Conservation (phyloP, 2,797 vertebrate genomes). For the Manis javanica region DNA sequence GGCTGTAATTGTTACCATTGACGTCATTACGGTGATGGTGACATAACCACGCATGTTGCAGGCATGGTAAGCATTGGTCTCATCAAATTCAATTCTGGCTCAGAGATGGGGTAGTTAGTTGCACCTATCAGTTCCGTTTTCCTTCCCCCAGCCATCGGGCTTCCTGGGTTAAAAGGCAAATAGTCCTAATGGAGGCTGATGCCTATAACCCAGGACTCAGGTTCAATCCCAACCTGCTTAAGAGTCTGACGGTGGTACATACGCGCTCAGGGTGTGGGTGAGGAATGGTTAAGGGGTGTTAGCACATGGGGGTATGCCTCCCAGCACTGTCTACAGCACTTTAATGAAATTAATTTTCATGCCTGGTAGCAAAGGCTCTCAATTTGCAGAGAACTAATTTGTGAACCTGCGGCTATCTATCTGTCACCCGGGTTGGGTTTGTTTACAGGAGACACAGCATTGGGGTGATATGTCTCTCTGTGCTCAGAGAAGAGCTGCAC, state of each 20-base stretch:
- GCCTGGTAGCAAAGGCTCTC: not conserved
- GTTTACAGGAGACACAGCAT: not conserved
- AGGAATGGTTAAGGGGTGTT: not conserved
- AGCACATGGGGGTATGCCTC: not conserved
- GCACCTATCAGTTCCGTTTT: not conserved
- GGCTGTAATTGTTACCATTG: not conserved
- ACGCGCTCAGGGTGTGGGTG: not conserved
- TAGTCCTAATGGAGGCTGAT: not conserved
- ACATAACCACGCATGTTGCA: not conserved
- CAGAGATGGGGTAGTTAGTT: not conserved
- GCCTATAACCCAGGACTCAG: not conserved
- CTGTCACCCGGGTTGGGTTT: constrained; percentile 16
- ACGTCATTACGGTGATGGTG: not conserved
- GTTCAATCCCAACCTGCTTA: not conserved
- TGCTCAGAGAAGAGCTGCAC: not conserved
- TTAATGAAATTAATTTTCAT: constrained; percentile 47
- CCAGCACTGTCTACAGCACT: not conserved
- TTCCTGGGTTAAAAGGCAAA: not conserved
- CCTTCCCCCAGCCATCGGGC: not conserved
- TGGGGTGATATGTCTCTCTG: not conserved
- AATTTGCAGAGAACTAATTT: constrained; percentile 48
- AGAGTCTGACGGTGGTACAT: not conserved
- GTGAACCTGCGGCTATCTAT: constrained; percentile 8
- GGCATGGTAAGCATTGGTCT: not conserved
- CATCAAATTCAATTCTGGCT: not conserved